Percentiles rank a stretch among this genome's conserved stretches.
phyloP scores from a whole-genome alignment of 2,113 vertebrate species.

The Emydocephalus ijimae region DNA sequence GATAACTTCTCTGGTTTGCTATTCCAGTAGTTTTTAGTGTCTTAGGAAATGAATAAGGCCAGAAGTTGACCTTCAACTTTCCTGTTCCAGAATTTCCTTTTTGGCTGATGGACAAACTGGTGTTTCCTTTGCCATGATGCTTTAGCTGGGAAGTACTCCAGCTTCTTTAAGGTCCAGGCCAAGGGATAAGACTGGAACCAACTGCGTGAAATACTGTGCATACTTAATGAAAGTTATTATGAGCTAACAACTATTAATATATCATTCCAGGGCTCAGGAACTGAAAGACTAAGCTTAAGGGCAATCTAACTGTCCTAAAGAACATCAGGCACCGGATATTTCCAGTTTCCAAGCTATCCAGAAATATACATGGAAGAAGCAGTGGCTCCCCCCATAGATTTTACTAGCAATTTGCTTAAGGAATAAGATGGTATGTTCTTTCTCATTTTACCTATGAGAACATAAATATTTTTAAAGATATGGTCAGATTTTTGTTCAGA shows the following conservation, averaged over 20 bases:
- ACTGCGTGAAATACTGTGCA: not conserved
- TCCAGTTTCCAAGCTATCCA: not conserved
- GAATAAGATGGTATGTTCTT: not conserved
- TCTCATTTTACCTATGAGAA: conserved; percentile 33
- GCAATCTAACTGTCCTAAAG: not conserved
- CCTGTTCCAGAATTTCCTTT: not conserved
- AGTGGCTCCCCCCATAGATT: not conserved
- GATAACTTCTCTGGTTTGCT: not conserved
- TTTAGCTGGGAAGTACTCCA: not conserved
- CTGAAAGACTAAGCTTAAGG: not conserved
- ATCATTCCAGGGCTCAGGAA: not conserved
- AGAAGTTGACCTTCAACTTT: not conserved
- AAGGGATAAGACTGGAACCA: not conserved
- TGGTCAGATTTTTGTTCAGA: not conserved
- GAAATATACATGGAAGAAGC: not conserved
- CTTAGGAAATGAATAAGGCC: not conserved
- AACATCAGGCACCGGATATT: not conserved
- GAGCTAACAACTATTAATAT: not conserved
- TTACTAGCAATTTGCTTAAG: not conserved
- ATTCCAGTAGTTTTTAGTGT: not conserved
- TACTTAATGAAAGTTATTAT: not conserved
- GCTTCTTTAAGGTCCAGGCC: not conserved
- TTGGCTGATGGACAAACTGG: not conserved
- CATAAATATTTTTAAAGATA: conserved; percentile 7
- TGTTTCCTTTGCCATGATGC: not conserved